phyloP scores from a whole-genome alignment of 1,140 invertebrate species.

The Drosophila athabasca region DNA sequence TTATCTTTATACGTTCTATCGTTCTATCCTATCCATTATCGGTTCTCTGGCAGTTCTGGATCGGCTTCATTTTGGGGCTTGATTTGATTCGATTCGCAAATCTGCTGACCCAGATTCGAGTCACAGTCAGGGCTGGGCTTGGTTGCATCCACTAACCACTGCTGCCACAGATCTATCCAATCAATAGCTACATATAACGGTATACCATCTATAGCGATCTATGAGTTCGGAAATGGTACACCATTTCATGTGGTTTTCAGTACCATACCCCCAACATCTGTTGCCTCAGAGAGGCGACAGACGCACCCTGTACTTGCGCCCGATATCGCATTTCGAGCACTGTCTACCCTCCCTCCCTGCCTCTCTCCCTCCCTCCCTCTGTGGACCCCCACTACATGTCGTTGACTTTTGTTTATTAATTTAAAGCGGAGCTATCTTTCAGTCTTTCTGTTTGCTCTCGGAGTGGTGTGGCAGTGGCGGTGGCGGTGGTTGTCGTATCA shows the following conservation, averaged over 20 bases:
- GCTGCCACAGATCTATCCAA: slow-evolving; percentile 34
- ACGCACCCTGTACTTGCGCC: slow-evolving; percentile 62
- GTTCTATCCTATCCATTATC: slow-evolving; percentile 36
- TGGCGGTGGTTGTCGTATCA: slow-evolving; percentile 24
- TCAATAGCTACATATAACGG: slow-evolving; percentile 35
- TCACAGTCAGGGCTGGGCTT: too few species aligned
- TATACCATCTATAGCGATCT: slow-evolving; percentile 31
- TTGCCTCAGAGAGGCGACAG: slow-evolving; percentile 27
- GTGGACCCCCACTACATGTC: slow-evolving; percentile 11
- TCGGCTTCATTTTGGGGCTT: slow-evolving; percentile 37
- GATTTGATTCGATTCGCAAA: slow-evolving; percentile 27
- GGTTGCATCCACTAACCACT: slow-evolving; percentile 21
- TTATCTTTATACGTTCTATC: slow-evolving; percentile 23
- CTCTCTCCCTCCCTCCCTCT: neutral
- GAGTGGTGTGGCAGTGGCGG: neutral
- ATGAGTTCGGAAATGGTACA: slow-evolving; percentile 29
- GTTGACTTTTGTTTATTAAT: slow-evolving; percentile 64
- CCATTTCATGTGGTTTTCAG: slow-evolving; percentile 51
- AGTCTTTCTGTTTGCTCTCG: slow-evolving; percentile 1
- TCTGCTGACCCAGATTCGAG: neutral
- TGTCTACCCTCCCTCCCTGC: slow-evolving; percentile 6
- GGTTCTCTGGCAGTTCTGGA: slow-evolving; percentile 24
- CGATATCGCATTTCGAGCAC: slow-evolving; percentile 66
- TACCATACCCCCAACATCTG: slow-evolving; percentile 14
- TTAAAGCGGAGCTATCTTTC: slow-evolving; percentile 26